phyloP scores from a whole-genome alignment of 2,888 invertebrate genomes.

The Drosophila seclusa region DNA sequence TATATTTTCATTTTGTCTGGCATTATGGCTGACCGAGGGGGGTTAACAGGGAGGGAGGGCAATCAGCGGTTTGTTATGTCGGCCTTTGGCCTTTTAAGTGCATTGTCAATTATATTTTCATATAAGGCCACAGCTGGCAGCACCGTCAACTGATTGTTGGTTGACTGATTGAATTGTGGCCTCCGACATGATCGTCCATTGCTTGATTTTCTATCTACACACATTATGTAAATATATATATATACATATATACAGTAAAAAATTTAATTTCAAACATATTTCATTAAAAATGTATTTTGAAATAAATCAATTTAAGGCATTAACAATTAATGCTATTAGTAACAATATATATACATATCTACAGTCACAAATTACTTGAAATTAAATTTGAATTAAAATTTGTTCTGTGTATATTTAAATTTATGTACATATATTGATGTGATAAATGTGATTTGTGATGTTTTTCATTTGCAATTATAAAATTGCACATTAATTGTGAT shows the following conservation, averaged over 20 bases:
- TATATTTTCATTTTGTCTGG: slow-evolving; percentile 59
- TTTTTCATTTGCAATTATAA: slow-evolving; percentile 49
- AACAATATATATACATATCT: background rate
- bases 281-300: background rate
- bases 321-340: background rate
- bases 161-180: slow-evolving; percentile 64
- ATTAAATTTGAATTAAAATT: background rate
- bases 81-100: slow-evolving; percentile 46
- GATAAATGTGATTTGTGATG: slow-evolving; percentile 25
- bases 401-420: background rate
- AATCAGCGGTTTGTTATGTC: slow-evolving; percentile 20
- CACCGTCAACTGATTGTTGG: slow-evolving; percentile 1
- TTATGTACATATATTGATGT: background rate
- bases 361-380: background rate
- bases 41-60: background rate
- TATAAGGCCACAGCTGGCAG: slow-evolving; percentile 45
- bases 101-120: slow-evolving; percentile 48
- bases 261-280: too few species aligned
- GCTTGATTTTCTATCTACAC: slow-evolving; percentile 6
- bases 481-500: slow-evolving; percentile 66
- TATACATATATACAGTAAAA: background rate
- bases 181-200: slow-evolving; percentile 34
- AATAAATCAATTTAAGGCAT: background rate
- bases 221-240: background rate
- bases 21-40: slow-evolving; percentile 10